Evolutionary conservation across 2,888 invertebrate genomes (phyloP), one percentile per base, ranked within the genome.

Genomic region (Ischnura elegans): DNA sequence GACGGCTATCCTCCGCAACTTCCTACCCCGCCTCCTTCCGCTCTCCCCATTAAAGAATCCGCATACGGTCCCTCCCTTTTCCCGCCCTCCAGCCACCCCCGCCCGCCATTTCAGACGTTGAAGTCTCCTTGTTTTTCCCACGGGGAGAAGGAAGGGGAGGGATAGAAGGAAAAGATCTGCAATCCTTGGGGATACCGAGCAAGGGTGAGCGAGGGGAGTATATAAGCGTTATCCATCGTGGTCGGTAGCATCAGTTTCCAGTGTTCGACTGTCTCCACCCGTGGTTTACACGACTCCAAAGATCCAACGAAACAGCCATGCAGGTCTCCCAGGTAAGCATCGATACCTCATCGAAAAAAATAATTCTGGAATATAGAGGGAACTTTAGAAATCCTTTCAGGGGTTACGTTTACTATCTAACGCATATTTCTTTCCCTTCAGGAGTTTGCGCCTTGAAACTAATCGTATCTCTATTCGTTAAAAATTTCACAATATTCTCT

Each of bases 291-390:
- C 66, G 43, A 66, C 90, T 0, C 76, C 36, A 66, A 42, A 8
- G 16, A 10, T 19, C 86, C 45, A 46, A 25, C 86, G 2, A 66
- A 76, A 36, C 61, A 55, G 90, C 90, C 87, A 90, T 90, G 90
- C 90, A 90, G 21, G 61, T 66, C 66, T 66, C 90, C 43, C 90
- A 90, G 90, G 90, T 90, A 90, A 90, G 90, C 42, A 61, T 45
- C 36, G n/a, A n/a, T n/a, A n/a, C n/a, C n/a, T n/a, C n/a, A n/a
- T n/a, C n/a, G n/a, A n/a, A n/a, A n/a, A n/a, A n/a, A n/a, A n/a
- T n/a, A n/a, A n/a, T n/a, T n/a, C n/a, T n/a, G n/a, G n/a, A n/a
- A n/a, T n/a, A n/a, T n/a, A n/a, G n/a, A n/a, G n/a, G n/a, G n/a
- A n/a, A n/a, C n/a, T n/a, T n/a, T n/a, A n/a, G n/a, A n/a, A n/a